Conservation (phyloP, 2,888 invertebrate genomes). For the Chymomyza fuscimana region DNA sequence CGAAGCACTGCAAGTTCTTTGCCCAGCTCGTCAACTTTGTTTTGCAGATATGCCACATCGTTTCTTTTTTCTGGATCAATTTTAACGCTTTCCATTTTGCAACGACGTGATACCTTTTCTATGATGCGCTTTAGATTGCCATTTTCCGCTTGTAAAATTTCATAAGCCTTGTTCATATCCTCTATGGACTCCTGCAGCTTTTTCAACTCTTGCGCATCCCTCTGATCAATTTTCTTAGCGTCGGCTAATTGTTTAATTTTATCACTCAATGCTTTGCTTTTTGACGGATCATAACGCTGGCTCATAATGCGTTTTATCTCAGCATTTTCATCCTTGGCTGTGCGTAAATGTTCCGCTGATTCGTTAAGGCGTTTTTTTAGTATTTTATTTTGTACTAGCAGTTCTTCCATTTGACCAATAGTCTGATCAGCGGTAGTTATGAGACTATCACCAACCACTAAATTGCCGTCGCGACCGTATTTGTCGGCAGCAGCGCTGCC, state of each 20-base stretch:
- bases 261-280: slow-evolving; percentile 50
- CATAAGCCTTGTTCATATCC: slow-evolving; percentile 66
- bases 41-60: slow-evolving; percentile 69
- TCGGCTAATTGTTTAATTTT: slow-evolving; percentile 64
- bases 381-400: slow-evolving; percentile 59
- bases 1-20: slow-evolving; percentile 66
- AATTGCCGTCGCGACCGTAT: neutral
- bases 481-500: neutral
- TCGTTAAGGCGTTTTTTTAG: slow-evolving; percentile 53
- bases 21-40: slow-evolving; percentile 62
- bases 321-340: slow-evolving; percentile 51
- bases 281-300: slow-evolving; percentile 57
- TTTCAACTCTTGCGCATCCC: slow-evolving; percentile 65
- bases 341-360: slow-evolving; percentile 52
- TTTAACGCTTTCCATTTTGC: slow-evolving; percentile 47
- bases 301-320: slow-evolving; percentile 62
- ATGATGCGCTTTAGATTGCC: slow-evolving; percentile 62
- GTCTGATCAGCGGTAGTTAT: slow-evolving; percentile 60
- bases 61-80: slow-evolving; percentile 62
- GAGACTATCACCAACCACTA: slow-evolving; percentile 62
- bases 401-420: slow-evolving; percentile 58
- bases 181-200: slow-evolving; percentile 61
- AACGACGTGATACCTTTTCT: slow-evolving; percentile 66
- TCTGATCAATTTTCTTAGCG: slow-evolving; percentile 57
- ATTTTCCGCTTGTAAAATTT: slow-evolving; percentile 72